phyloP scores from a whole-genome alignment of 92 coral and sea anemone genomes.

The Montipora capitata region DNA sequence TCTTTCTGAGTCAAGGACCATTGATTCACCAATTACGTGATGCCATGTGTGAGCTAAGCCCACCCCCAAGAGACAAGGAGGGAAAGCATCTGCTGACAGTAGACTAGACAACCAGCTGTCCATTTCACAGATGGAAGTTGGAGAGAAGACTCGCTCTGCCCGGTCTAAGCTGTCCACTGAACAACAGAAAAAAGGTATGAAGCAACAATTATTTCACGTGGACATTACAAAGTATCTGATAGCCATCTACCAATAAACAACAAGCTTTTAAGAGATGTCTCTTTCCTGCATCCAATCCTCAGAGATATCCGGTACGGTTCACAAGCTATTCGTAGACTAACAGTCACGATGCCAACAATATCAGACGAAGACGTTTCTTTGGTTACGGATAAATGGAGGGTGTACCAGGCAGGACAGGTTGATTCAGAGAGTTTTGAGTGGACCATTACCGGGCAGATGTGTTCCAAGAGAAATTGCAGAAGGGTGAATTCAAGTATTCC shows the following conservation, averaged over 20 bases:
- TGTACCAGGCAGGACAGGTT: too few relatives aligned
- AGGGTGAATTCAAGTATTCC: too few relatives aligned
- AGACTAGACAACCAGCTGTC: conserved; percentile 52
- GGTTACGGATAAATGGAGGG: too few relatives aligned
- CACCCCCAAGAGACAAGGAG: neutral
- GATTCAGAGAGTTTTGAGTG: too few relatives aligned
- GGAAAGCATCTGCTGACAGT: conserved; percentile 22
- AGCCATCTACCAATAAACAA: conserved; percentile 57
- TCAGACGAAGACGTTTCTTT: conserved; percentile 62
- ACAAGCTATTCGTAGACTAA: conserved; percentile 56
- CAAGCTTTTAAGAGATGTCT: conserved; percentile 58
- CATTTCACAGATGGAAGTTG: conserved; percentile 48
- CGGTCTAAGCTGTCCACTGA: conserved; percentile 44
- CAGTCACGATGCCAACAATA: conserved; percentile 59
- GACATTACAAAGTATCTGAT: conserved; percentile 18
- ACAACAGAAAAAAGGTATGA: conserved; percentile 12
- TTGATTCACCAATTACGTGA: conserved; percentile 62
- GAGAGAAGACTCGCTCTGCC: conserved; percentile 47
- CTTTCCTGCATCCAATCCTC: conserved; percentile 58
- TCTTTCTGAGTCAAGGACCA: conserved; percentile 54
- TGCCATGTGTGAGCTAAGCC: conserved; percentile 35
- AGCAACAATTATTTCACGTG: too few relatives aligned
- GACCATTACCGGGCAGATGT: too few relatives aligned
- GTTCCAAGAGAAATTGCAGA: too few relatives aligned
- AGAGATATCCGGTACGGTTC: conserved; percentile 29